Evolutionary conservation across 2,888 invertebrate genomes (phyloP).

Genomic region (Adineta ricciae): DNA sequence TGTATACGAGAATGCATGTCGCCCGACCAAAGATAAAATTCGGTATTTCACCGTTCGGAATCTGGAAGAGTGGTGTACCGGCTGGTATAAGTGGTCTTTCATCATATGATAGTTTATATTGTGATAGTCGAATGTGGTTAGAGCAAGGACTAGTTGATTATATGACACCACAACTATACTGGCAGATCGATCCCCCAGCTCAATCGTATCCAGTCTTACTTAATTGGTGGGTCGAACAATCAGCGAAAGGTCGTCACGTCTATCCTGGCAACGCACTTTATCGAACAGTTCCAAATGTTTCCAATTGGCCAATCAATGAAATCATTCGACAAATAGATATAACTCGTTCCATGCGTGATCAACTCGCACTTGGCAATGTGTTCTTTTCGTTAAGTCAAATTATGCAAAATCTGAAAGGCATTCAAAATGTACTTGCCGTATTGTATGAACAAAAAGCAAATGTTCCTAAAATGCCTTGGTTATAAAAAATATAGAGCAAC

Average conservation of each 20-base stretch:
- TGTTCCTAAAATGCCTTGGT: not conserved
- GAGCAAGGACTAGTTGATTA: conserved; percentile 43
- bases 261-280: conserved; percentile 41
- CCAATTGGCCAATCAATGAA: conserved; percentile 39
- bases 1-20: conserved; percentile 38
- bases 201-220: conserved; percentile 43
- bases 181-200: conserved; percentile 41
- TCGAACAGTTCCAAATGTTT: conserved; percentile 35
- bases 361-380: conserved; percentile 15
- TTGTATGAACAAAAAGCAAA: not conserved
- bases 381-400: conserved; percentile 26
- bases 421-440: not conserved
- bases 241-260: conserved; percentile 38
- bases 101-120: conserved; percentile 40
- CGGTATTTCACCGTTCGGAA: conserved; percentile 45
- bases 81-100: conserved; percentile 35
- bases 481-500: not conserved
- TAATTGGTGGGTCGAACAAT: conserved; percentile 43
- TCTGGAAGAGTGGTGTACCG: conserved; percentile 43
- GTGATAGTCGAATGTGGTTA: conserved; percentile 43
- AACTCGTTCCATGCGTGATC: conserved; percentile 20
- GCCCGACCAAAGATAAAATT: conserved; percentile 39
- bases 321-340: conserved; percentile 39
- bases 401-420: conserved; percentile 26
- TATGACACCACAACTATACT: conserved; percentile 44